Conservation (phyloP, 2,888 invertebrate species). For the Clitarchus hookeri region DNA sequence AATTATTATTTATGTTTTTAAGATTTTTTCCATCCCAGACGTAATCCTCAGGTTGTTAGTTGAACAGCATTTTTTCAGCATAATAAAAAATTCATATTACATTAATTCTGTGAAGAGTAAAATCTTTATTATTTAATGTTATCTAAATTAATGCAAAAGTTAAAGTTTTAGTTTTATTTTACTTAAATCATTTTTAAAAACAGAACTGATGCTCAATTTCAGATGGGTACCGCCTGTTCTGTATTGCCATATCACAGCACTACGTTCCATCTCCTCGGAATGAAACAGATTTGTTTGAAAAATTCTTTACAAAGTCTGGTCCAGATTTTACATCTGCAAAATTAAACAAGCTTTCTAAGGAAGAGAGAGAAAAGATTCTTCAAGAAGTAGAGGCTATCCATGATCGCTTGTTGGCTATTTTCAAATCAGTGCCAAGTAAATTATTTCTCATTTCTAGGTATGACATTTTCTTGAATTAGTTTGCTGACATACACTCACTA, state of each 20-base stretch:
- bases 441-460: conserved; percentile 48
- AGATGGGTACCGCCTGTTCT: conserved; percentile 52
- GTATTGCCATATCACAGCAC: conserved; percentile 51
- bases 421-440: conserved; percentile 48
- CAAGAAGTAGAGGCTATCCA: conserved; percentile 46
- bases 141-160: too few relatives aligned
- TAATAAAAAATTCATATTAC: too few relatives aligned
- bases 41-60: too few relatives aligned
- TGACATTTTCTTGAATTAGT: neutral
- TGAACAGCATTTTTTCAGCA: too few relatives aligned
- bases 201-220: conserved; percentile 34
- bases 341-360: conserved; percentile 46
- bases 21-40: too few relatives aligned
- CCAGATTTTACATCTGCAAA: conserved; percentile 40
- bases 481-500: neutral
- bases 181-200: neutral
- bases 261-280: conserved; percentile 46
- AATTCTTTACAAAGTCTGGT: conserved; percentile 44
- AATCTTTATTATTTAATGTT: too few relatives aligned
- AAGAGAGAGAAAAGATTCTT: conserved; percentile 47
- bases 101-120: too few relatives aligned
- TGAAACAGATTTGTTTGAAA: conserved; percentile 42
- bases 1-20: too few relatives aligned
- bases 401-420: conserved; percentile 47
- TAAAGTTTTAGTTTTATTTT: too few relatives aligned